Conservation (phyloP, 2,888 invertebrate genomes). For the Caenorhabditis doughertyi region DNA sequence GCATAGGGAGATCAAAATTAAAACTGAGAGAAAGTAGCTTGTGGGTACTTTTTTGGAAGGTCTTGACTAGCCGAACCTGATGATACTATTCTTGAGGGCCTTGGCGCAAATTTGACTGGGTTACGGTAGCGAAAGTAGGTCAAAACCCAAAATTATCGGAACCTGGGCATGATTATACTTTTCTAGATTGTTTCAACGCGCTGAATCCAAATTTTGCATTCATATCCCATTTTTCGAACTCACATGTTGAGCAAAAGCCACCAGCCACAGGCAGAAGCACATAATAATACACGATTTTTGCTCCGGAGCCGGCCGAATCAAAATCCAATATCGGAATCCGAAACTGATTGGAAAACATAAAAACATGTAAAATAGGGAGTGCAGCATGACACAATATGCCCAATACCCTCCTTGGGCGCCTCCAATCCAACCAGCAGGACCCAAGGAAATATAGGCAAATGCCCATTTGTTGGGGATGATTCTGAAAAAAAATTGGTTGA, state of each 20-base stretch:
- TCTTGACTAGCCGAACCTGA: neutral
- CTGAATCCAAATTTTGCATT: neutral
- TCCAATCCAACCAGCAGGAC: constrained; percentile 67
- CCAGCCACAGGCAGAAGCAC: constrained; percentile 66
- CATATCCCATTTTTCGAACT: neutral
- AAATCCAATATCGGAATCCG: constrained; percentile 75
- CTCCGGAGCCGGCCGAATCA: constrained; percentile 70
- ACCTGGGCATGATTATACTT: neutral
- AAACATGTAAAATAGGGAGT: constrained; percentile 75
- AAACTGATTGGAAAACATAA: constrained; percentile 75
- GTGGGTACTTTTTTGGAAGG: neutral
- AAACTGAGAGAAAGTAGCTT: neutral
- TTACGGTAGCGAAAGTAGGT: neutral
- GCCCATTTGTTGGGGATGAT: constrained; percentile 77
- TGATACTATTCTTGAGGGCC: neutral
- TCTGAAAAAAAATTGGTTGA: constrained; percentile 43
- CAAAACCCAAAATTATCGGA: neutral
- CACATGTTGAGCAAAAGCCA: constrained; percentile 72
- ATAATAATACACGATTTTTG: constrained; percentile 54
- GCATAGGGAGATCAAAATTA: neutral
- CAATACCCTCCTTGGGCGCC: constrained; percentile 61
- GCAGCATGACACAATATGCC: constrained; percentile 69
- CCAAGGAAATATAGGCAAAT: constrained; percentile 74
- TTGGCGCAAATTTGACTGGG: neutral
- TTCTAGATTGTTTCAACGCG: neutral